Conservation (phyloP, 2,113 vertebrate species). For the Monarcha castaneiventris region DNA sequence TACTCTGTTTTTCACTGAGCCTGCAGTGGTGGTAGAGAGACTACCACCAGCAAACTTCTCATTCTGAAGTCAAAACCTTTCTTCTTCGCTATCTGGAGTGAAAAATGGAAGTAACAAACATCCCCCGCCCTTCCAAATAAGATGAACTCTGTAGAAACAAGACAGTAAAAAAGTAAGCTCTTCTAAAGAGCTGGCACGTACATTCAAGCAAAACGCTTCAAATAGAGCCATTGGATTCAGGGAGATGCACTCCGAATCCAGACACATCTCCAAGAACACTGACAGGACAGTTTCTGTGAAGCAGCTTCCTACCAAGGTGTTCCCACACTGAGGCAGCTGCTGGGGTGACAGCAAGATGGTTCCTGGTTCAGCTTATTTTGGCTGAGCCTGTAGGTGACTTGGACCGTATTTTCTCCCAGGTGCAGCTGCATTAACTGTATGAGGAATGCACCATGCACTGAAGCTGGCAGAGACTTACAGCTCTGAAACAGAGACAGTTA, state of each 20-base stretch:
- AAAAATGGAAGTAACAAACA: not conserved
- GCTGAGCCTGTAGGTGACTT: not conserved
- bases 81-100: not conserved
- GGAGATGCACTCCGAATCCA: not conserved
- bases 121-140: not conserved
- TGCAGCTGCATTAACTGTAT: not conserved
- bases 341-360: not conserved
- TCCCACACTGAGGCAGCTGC: not conserved
- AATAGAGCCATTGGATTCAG: not conserved
- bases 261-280: not conserved
- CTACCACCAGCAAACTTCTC: not conserved
- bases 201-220: not conserved
- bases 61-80: not conserved
- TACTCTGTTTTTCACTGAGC: not conserved
- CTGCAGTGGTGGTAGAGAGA: not conserved
- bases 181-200: not conserved
- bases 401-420: not conserved
- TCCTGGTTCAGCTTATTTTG: constrained; percentile 3
- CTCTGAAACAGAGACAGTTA: not conserved
- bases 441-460: not conserved
- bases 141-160: not conserved
- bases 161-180: not conserved
- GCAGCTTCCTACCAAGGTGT: not conserved
- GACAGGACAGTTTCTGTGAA: not conserved
- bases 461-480: constrained; percentile 26